phyloP scores from a whole-genome alignment of 2,797 vertebrate genomes.

The Anguilla marmorata region DNA sequence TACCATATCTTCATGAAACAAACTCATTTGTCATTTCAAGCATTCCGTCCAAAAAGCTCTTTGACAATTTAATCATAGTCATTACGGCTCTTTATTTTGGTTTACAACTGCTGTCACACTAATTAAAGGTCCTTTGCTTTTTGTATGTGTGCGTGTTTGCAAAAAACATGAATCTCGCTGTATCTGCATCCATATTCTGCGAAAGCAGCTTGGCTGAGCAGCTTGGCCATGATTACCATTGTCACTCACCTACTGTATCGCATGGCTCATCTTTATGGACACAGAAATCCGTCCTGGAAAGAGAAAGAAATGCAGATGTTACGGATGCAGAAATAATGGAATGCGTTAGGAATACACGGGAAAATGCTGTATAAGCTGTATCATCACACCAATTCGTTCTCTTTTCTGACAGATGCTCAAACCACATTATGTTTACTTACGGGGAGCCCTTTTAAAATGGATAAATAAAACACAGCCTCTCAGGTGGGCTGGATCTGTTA shows the following conservation, averaged over 20 bases:
- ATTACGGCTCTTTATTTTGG: slow-evolving; percentile 28
- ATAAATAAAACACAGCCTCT: background rate
- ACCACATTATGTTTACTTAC: background rate
- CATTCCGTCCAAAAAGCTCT: background rate
- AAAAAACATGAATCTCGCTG: slow-evolving; percentile 5
- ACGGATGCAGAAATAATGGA: background rate
- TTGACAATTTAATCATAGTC: slow-evolving; percentile 35
- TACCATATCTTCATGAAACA: background rate
- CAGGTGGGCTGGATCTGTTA: background rate
- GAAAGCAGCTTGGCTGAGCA: background rate
- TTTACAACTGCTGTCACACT: slow-evolving; percentile 12
- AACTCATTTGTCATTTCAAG: slow-evolving; percentile 28
- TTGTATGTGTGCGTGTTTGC: slow-evolving; percentile 1
- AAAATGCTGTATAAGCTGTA: background rate
- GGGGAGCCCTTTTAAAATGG: background rate
- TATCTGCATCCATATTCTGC: background rate
- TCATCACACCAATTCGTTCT: background rate
- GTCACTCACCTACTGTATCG: slow-evolving; percentile 96
- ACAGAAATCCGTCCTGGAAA: slow-evolving; percentile 94
- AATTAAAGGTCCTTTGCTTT: slow-evolving; percentile 19
- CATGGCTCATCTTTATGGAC: slow-evolving; percentile 97
- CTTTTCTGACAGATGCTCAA: background rate
- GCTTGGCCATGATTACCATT: background rate
- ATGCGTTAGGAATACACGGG: background rate
- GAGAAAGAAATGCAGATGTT: slow-evolving; percentile 47